These are phyloP conservation scores for Melanerpes formicivorus DNA, from an alignment of 2,113 vertebrate genomes.

Conservation along the genomic window DNA sequence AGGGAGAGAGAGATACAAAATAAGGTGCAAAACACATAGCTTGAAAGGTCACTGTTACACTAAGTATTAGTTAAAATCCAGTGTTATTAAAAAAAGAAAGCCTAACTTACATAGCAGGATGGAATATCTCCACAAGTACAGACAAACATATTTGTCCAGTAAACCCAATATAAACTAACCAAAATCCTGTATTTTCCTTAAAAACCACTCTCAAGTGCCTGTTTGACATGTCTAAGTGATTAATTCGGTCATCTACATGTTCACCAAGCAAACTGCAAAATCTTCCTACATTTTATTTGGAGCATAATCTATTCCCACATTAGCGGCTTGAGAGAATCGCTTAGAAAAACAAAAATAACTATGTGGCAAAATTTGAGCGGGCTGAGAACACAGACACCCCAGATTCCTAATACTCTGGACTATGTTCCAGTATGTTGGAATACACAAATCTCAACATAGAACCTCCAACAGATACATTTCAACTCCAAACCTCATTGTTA, in stretches of 20 bases:
- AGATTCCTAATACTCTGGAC: not conserved
- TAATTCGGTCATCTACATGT: not conserved
- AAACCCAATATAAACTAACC: not conserved
- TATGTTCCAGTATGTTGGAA: not conserved
- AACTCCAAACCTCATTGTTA: not conserved
- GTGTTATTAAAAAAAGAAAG: not conserved
- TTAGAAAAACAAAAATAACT: not conserved
- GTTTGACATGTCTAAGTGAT: not conserved
- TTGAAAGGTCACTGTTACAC: not conserved
- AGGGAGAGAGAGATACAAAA: not conserved
- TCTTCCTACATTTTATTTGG: not conserved
- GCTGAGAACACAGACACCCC: not conserved
- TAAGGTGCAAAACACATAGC: not conserved
- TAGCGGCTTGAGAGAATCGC: not conserved
- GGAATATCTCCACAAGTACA: not conserved
- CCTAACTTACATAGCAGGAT: not conserved
- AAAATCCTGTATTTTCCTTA: not conserved
- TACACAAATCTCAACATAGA: rapidly evolving
- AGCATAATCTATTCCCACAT: not conserved
- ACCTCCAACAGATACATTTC: not conserved
- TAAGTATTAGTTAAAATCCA: not conserved
- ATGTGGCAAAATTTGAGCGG: not conserved
- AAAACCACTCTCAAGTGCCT: not conserved
- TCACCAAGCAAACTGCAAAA: not conserved
- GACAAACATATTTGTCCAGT: not conserved